These are phyloP conservation scores for Sciaenops ocellatus DNA, from an alignment of 2,797 vertebrate genomes.

Conservation along the genomic window DNA sequence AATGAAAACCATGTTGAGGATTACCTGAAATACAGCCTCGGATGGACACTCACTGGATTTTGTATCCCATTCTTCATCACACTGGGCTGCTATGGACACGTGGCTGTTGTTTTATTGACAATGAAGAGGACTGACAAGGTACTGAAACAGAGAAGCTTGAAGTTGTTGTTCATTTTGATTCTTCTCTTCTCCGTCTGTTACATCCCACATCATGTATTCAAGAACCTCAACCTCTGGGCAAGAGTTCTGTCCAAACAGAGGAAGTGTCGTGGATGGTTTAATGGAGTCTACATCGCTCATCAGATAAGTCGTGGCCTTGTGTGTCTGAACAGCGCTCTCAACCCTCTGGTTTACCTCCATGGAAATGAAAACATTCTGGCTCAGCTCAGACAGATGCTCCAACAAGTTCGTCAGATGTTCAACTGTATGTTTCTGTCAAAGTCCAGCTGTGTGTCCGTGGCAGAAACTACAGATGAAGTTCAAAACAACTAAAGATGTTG, in stretches of 20 bases:
- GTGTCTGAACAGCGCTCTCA: slow-evolving; percentile 87
- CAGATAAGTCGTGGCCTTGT: slow-evolving; percentile 86
- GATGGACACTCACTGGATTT: slow-evolving; percentile 81
- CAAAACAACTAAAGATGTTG: no score
- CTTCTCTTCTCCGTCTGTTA: slow-evolving; percentile 88
- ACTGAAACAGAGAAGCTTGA: slow-evolving; percentile 79
- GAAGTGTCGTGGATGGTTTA: slow-evolving; percentile 62
- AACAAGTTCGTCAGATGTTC: no score
- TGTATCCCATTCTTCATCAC: slow-evolving; percentile 82
- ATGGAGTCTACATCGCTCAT: slow-evolving; percentile 78
- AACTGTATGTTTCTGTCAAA: no score
- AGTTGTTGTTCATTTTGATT: slow-evolving; percentile 81
- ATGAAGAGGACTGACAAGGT: slow-evolving; percentile 64
- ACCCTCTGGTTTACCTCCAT: slow-evolving; percentile 87
- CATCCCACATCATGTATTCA: slow-evolving; percentile 86
- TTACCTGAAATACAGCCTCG: slow-evolving; percentile 81
- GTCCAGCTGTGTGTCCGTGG: no score
- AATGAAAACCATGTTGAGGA: accelerated
- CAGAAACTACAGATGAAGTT: no score
- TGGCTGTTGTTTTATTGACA: slow-evolving; percentile 76
- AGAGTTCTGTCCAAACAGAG: slow-evolving; percentile 58
- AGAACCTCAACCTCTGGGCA: slow-evolving; percentile 84
- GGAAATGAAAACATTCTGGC: slow-evolving; percentile 67
- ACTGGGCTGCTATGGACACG: slow-evolving; percentile 84
- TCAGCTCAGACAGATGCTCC: neutral